A percentile compares a stretch with the other conserved stretches of the same genome.
These are phyloP conservation scores for Egretta garzetta DNA, from an alignment of 2,113 vertebrate species.

Conservation along the genomic window DNA sequence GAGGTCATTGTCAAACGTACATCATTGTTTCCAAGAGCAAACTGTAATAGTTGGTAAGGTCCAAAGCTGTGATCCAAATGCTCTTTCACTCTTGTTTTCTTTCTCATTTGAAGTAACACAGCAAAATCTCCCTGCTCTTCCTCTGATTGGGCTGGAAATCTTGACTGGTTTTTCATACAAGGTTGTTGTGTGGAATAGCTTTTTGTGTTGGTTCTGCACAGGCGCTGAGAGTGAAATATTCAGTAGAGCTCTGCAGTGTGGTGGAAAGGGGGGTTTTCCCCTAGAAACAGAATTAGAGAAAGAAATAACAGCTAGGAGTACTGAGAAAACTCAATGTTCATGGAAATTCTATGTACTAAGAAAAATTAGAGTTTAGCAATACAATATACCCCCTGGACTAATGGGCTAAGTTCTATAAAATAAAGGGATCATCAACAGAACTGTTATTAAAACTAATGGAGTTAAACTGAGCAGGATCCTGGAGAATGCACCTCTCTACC, in stretches of 20 bases:
- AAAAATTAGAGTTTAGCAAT: not conserved
- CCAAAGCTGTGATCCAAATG: not conserved
- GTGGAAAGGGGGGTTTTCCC: not conserved
- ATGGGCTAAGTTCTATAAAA: not conserved
- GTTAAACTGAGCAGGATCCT: not conserved
- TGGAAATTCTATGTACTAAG: not conserved
- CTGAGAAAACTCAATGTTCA: not conserved
- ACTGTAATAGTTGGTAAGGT: not conserved
- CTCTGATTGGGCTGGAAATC: not conserved
- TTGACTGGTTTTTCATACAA: not conserved
- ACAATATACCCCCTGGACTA: not conserved
- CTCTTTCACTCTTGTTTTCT: not conserved
- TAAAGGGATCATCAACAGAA: not conserved
- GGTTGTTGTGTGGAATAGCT: not conserved
- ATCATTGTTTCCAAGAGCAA: not conserved
- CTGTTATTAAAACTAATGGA: not conserved
- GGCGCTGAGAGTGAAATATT: not conserved
- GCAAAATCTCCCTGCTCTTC: not conserved
- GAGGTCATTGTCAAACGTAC: not conserved
- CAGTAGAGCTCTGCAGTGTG: not conserved
- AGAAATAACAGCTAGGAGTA: not conserved
- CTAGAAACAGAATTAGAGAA: not conserved
- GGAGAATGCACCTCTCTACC: not conserved
- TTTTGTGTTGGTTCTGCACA: not conserved
- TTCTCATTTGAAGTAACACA: not conserved